Evolutionary conservation across 2,797 vertebrate species (phyloP), one percentile per base, ranked within the genome.

Genomic region (Orientallactaga sibirica): DNA sequence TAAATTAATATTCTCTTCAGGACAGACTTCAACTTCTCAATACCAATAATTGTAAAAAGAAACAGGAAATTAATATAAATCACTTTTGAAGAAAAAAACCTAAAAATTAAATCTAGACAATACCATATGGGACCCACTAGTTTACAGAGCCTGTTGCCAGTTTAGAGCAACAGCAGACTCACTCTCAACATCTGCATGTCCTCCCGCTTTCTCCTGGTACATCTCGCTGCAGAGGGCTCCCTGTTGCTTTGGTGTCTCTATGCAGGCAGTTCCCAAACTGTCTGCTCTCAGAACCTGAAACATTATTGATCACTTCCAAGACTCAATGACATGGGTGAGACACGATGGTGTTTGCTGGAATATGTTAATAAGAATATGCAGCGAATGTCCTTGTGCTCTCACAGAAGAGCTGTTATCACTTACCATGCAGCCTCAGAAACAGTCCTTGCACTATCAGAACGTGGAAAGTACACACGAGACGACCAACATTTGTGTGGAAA

Each of bases 391-490:
- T 3, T 0, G 48, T 86, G 18, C 12, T 25, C 3, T 71, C 2
- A 61, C 24, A 27, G 24, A 14, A 37, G 24, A 3, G 33, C 70
- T 0, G 2, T 8, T 27, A 2, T 64, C 37, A 9, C 0, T 0
- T 1, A n/a, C 9, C 43, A 14, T 0, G 5, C 2, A 24, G 58
- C 27, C 43, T 78, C 75, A 29, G 20, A n/a, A 70, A 90, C 55
- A 58, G 20, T 27, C 33, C 3, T 2, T 7, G 48, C 33, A 5
- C 2, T 5, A 37, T 71, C 2, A 61, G 24, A 27, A 20, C 18
- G 37, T 27, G 4, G 33, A 74, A 0, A 2, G 7, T 27, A 9
- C 0, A 0, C 0, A n/a, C 12, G 29, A 14, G 0, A 2, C 1
- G 27, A 48, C 27, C 3, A 64, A n/a, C 12, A 15, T 9, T 29